Percentiles rank a stretch among this genome's conserved stretches.
Evolutionary conservation across 2,888 invertebrate genomes (phyloP).

Genomic region (Cabera pusaria): DNA sequence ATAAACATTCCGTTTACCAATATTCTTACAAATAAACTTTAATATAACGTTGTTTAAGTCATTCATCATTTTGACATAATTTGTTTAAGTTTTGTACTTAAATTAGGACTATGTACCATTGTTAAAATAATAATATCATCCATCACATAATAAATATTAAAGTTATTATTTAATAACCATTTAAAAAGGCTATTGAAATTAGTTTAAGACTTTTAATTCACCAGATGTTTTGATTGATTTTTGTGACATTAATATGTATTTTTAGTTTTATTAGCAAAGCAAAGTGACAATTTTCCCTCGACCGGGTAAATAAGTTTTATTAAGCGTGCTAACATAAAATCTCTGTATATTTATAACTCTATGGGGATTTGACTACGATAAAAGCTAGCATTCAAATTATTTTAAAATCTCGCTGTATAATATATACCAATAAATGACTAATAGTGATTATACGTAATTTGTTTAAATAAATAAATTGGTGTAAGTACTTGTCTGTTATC

Average conservation of each 20-base stretch:
- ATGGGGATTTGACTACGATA: constrained; percentile 13
- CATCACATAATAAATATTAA: no score
- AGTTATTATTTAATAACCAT: no score
- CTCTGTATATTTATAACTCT: no score
- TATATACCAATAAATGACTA: constrained; percentile 28
- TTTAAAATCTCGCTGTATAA: constrained; percentile 15
- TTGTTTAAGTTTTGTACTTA: constrained; percentile 44
- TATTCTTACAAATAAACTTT: constrained; percentile 28
- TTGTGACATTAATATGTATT: no score
- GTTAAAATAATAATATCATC: constrained; percentile 13
- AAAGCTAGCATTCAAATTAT: constrained; percentile 1
- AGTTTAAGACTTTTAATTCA: no score
- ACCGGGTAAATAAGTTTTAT: no score
- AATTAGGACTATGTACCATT: constrained; percentile 23
- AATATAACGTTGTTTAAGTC: constrained; percentile 21
- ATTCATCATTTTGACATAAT: constrained; percentile 29
- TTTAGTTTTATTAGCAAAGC: no score
- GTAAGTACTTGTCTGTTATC: constrained; percentile 17
- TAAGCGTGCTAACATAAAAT: not conserved
- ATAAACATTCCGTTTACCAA: constrained; percentile 52
- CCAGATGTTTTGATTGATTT: no score
- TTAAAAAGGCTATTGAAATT: no score
- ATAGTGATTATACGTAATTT: constrained; percentile 21
- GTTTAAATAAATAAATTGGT: constrained; percentile 7
- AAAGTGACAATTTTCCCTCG: no score